Evolutionary conservation across 92 coral and sea anemone species (phyloP), one percentile per base, ranked within the genome.

Genomic region (Bergia puertoricense): DNA sequence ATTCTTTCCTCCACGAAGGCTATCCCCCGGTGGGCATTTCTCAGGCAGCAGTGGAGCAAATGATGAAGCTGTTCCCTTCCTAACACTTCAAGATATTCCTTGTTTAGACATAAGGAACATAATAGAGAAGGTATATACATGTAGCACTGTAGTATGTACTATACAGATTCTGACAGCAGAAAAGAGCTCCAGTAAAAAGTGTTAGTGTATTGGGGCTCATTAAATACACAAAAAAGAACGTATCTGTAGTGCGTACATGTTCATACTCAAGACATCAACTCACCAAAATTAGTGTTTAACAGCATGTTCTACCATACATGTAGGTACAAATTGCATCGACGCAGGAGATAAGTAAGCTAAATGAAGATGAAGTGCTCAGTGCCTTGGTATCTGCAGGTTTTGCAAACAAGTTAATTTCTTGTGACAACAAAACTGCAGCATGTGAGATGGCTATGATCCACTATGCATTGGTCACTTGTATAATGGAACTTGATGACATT

Each of bases 1-100:
- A 90, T 66, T 87, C 91, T 30, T 37, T 90, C 67, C 75, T 92
- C 65, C 95, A 92, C 59, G 89, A 85, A 30, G 95, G 95, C 45
- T 90, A 83, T 78, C 91, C 90, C n/a, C 77, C 90, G 42, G 85
- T 88, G 69, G 94, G 94, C 22, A 6, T 92, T 18, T 92, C 95
- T 23, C 30, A 73, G 71, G 93, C 93, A 83, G 93, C 88, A 62
- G 89, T 84, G 89, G 62, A 11, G 36, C 62, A 40, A 22, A 76
- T 68, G 90, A 91, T 79, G 92, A 91, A 85, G 89, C 92, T 41
- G 82, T 91, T 36, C 91, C 86, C 16, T 86, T 51, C 72, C 88
- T 92, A 51, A 56, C 86, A n/a, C 30, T 81, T 2, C 39, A 76
- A 40, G 94, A 92, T 76, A 79, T 89, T 45, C 92, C 92, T 73